phyloP scores from a whole-genome alignment of 2,888 invertebrate species.

The Plagodis pulveraria region DNA sequence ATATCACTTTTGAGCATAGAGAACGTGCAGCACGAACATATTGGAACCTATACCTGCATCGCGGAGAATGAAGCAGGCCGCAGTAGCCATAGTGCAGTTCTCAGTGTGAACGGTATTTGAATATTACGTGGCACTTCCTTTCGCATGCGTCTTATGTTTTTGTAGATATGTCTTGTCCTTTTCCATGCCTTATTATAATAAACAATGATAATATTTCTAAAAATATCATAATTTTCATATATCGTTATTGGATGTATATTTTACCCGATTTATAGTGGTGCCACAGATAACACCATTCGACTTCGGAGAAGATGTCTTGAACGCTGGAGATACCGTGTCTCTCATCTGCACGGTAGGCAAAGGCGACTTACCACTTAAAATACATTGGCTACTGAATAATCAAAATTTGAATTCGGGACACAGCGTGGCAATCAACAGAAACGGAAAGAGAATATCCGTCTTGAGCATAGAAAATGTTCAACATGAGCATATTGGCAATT shows the following conservation, averaged over 20 bases:
- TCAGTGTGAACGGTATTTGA: constrained; percentile 79
- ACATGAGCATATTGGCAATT: constrained; percentile 86
- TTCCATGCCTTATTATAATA: neutral
- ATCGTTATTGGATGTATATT: neutral
- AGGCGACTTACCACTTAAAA: constrained; percentile 89
- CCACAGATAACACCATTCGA: constrained; percentile 92
- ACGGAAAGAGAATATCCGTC: constrained; percentile 87
- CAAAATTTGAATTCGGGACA: constrained; percentile 77
- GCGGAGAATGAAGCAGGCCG: constrained; percentile 87
- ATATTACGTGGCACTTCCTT: constrained; percentile 1
- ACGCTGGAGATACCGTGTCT: constrained; percentile 90
- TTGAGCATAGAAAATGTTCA: constrained; percentile 87
- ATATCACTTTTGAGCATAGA: constrained; percentile 82
- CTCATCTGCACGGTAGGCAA: constrained; percentile 89
- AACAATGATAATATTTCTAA: neutral
- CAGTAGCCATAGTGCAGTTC: constrained; percentile 85
- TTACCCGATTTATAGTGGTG: constrained; percentile 82
- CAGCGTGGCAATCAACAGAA: constrained; percentile 85
- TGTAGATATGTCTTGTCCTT: neutral
- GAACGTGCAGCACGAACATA: constrained; percentile 83
- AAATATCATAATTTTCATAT: too few relatives aligned
- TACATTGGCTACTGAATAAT: constrained; percentile 89
- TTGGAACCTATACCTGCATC: constrained; percentile 86
- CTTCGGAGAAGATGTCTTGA: constrained; percentile 89
- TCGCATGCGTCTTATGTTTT: constrained; percentile 16